These are phyloP conservation scores for Catocala sponsa DNA, from an alignment of 2,888 invertebrate species.

Conservation along the genomic window DNA sequence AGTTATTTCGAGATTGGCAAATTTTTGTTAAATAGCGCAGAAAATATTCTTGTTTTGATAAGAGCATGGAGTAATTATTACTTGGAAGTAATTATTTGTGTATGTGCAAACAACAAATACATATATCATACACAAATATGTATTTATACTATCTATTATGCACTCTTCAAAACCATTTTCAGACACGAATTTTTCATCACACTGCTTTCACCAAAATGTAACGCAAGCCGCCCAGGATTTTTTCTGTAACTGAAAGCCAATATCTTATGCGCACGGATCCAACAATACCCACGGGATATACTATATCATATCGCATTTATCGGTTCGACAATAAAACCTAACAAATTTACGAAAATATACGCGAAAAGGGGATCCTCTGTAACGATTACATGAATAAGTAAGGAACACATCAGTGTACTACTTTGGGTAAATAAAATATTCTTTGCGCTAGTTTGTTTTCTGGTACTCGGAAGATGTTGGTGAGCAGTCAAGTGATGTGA, in stretches of 20 bases:
- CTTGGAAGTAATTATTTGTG: too few species aligned
- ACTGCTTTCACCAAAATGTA: neutral
- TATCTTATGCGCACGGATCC: constrained; percentile 8
- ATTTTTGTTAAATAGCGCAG: too few species aligned
- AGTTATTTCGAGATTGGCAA: too few species aligned
- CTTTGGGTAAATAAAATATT: constrained; percentile 46
- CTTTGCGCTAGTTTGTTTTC: constrained; percentile 11
- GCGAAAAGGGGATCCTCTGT: constrained; percentile 29
- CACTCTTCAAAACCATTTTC: neutral
- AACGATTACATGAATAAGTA: constrained; percentile 51
- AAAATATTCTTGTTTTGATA: too few species aligned
- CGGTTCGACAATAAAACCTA: constrained; percentile 32
- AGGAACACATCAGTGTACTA: constrained; percentile 40
- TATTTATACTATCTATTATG: too few species aligned
- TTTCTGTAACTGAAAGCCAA: constrained; percentile 1
- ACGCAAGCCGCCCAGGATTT: neutral
- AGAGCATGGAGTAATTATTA: too few species aligned
- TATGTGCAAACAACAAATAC: too few species aligned
- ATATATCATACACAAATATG: too few species aligned
- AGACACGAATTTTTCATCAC: neutral
- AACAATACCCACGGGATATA: constrained; percentile 23
- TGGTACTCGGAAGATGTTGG: neutral
- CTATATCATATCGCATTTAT: constrained; percentile 32
- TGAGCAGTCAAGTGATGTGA: neutral
- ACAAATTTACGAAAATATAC: constrained; percentile 44